Evolutionary conservation across 2,888 invertebrate species (phyloP).

Genomic region (Cyrtodaria siliqua): DNA sequence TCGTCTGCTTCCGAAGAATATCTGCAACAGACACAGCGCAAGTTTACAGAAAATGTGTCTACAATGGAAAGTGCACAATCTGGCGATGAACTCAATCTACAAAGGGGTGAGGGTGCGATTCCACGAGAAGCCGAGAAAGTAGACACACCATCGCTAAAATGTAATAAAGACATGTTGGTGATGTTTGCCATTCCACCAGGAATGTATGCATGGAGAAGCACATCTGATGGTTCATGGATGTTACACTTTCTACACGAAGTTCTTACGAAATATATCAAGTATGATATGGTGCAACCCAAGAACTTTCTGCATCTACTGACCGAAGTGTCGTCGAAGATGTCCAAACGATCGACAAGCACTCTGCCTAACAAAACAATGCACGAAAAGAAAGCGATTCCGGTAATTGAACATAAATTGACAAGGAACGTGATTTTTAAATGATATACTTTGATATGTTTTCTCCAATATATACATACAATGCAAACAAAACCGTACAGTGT

Average conservation of each 20-base stretch:
- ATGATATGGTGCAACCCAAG: constrained; percentile 40
- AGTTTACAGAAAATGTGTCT: too few species aligned
- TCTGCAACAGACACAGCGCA: too few species aligned
- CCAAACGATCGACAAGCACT: constrained; percentile 42
- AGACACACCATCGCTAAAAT: constrained; percentile 48
- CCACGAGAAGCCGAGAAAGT: too few species aligned
- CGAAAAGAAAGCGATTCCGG: constrained; percentile 52
- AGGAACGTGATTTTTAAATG: constrained; percentile 57
- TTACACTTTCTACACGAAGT: constrained; percentile 49
- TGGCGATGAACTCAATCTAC: too few species aligned
- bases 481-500: too few species aligned
- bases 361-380: constrained; percentile 21
- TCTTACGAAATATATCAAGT: constrained; percentile 47
- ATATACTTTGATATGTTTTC: too few species aligned
- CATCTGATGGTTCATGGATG: constrained; percentile 58
- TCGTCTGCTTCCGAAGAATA: too few species aligned
- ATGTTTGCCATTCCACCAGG: constrained; percentile 61
- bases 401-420: constrained; percentile 52
- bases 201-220: constrained; percentile 56
- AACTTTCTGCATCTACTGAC: constrained; percentile 47
- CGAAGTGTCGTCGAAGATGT: constrained; percentile 40
- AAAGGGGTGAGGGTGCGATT: too few species aligned
- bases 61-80: too few species aligned
- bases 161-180: constrained; percentile 56
- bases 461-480: too few species aligned